Base-by-base conservation (phyloP, 2,797 vertebrate species). In the Nannoperca australis region DNA sequence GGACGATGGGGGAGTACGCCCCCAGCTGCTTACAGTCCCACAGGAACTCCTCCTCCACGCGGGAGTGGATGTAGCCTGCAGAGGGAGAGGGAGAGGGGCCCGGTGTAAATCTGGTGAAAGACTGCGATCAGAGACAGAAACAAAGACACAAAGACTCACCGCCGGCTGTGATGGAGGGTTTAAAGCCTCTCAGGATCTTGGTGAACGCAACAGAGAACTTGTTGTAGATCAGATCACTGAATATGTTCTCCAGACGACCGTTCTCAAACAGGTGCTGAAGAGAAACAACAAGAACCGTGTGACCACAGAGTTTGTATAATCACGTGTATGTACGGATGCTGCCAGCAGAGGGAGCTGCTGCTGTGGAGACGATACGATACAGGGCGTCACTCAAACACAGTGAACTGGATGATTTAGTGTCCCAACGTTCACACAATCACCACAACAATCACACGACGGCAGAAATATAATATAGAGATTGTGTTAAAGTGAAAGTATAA, bases 11-110 rank as follows among this genome's bases (percentile, higher is more conserved):
- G 15, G 98, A 99, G 90, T 98, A 98, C 9, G 97, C 96, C 4
- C 98, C 98, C 89, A 99, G 86, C 94, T 99, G 98, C 76, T 99
- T 99, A 85, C 97, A 99, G 65, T 97, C 96, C 98, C 98, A 99
- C 85, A 99, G 90, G 86, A 97, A 97, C 58, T 97, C 97, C 92
- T 99, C 98, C 94, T 99, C 96, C 50, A 99, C 97, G 0, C 97
- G 94, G 13, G 97, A 98, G 85, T 97, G 96, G 87, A 97, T 90
- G 2, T 96, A 97, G 86, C 97, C 98, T 99, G 85, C 6, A 40
- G 32, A 49, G 30, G 38, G 32, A 32, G 10, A 7, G 18, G 20
- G 32, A 0, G 6, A 17, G 45, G 3, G 3, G 14, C 7, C 1
- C 1, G n/a, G 38, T 11, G 18, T 17, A 15, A 22, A 1, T 32